Evolutionary conservation across 2,797 vertebrate species (phyloP), one percentile per base, ranked within the genome.

Genomic region (Microchirus variegatus): DNA sequence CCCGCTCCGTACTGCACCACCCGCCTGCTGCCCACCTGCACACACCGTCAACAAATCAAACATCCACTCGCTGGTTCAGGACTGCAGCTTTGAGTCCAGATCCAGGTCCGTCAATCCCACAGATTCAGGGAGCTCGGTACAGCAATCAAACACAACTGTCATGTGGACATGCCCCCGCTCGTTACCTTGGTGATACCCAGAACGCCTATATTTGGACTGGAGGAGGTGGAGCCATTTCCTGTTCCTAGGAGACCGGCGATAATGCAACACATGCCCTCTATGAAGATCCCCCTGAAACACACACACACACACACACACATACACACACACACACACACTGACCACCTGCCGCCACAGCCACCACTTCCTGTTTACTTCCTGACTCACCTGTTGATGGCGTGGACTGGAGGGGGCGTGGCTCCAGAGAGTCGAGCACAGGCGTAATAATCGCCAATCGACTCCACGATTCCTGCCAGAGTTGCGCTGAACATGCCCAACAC

Each of bases 401-500:
- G 97, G 46, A 98, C 87, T 0, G 97, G 97, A 72, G 97, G 97
- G 0, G 95, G 90, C 0, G 95, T 90, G 1, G 97, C 96, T 38
- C 97, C 97, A 0, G 96, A 94, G 67, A 99, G 92, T 45, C 97
- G 94, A 26, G 97, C 97, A 4, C 97, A 99, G 10, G 96, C 96
- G 4, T 98, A 99, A 75, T 99, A 99, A 83, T 99, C 97, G 11
- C 97, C 97, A 0, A 99, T 97, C 5, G 97, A 99, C 82, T 99
- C 97, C 0, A 99, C 92, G 22, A 98, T 98, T 46, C 97, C 97
- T 0, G 95, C 93, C 73, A 96, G 65, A 0, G 94, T 98, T 14
- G 97, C 97, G 11, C 97, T 99, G 80, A 99, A 94, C 97, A 99
- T 99, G n/a, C 97, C 97, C 81, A 99, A 67, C 63, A 96, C 95